Evolutionary conservation across 2,888 invertebrate species (phyloP), one percentile per base, ranked within the genome.

Genomic region (Drosophila pseudotalamancana): DNA sequence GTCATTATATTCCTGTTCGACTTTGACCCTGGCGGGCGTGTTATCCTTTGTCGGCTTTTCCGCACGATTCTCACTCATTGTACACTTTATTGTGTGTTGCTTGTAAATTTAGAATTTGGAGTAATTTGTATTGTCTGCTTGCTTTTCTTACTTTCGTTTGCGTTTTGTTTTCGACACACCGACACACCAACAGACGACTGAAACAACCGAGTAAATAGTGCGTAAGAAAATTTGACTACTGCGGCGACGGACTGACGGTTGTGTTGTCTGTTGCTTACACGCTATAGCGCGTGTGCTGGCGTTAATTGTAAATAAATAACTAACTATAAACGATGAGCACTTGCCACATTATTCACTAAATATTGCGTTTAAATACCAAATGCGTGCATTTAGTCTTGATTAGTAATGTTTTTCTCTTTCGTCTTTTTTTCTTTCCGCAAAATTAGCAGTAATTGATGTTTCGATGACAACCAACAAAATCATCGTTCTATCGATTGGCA

Each of bases 1-100:
- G 25, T 62, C 66, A 65, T 83, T 77, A 55, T 81, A 81, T 71
- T 81, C 81, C 68, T 63, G 50, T 67, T 73, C 81, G 43, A 81
- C 77, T 65, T 59, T 75, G 2, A 65, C 63, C 59, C 74, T 77
- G 48, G 85, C 85, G 48, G 70, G 42, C 46, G 64, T 60, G 18
- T 50, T 68, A 49, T 78, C 84, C 84, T 51, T 67, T 62, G 64
- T 62, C 56, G 55, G 42, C 27, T 55, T 25, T 35, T 65, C 23
- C 29, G 51, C 49, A 31, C 31, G 25, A 42, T 68, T 73, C 50
- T 81, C 81, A 80, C 87, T 81, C 81, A 81, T 81, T 60, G 54
- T 66, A 54, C 69, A 68, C 68, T 60, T 18, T 3, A 42, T 53
- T 37, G 11, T 56, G 12, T 18, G 32, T 49, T 42, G 40, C 6